Evolutionary conservation across 2,888 invertebrate genomes (phyloP).

Genomic region (Plemyria rubiginata): DNA sequence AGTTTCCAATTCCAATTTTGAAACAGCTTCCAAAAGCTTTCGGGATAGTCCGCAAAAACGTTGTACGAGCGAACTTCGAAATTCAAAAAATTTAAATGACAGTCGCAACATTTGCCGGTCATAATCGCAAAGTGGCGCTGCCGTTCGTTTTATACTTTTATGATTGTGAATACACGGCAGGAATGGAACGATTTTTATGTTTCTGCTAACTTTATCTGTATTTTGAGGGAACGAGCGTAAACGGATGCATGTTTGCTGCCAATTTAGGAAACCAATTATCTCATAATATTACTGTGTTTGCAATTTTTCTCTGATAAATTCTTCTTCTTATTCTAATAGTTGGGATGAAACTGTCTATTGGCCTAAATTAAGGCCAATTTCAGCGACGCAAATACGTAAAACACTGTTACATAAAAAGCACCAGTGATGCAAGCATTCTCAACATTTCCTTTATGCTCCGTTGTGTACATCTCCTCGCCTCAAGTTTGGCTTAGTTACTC

Average conservation of each 20-base stretch:
- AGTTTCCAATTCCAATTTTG: constrained; percentile 42
- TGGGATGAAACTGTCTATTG: background rate
- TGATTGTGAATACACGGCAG: background rate
- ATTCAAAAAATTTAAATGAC: constrained; percentile 34
- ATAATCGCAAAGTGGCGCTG: constrained; percentile 3
- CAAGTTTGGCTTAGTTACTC: too few species aligned
- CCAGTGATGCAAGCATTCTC: too few species aligned
- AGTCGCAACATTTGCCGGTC: constrained; percentile 26
- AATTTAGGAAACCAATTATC: background rate
- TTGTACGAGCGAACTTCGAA: constrained; percentile 33
- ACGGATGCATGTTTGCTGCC: background rate
- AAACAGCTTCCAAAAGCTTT: constrained; percentile 33
- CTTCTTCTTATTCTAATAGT: too few species aligned
- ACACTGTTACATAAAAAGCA: too few species aligned
- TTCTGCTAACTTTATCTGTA: background rate
- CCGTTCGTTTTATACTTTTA: constrained; percentile 1
- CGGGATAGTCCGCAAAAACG: constrained; percentile 38
- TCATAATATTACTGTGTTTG: too few species aligned
- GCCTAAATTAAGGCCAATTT: too few species aligned
- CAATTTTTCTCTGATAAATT: too few species aligned
- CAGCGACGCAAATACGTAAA: too few species aligned
- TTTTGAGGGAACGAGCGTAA: background rate
- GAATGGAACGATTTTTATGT: background rate
- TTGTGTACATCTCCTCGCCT: too few species aligned
- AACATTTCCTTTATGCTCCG: too few species aligned